Base-by-base conservation (phyloP, 1,140 invertebrate genomes). In the Drosophila erecta region DNA sequence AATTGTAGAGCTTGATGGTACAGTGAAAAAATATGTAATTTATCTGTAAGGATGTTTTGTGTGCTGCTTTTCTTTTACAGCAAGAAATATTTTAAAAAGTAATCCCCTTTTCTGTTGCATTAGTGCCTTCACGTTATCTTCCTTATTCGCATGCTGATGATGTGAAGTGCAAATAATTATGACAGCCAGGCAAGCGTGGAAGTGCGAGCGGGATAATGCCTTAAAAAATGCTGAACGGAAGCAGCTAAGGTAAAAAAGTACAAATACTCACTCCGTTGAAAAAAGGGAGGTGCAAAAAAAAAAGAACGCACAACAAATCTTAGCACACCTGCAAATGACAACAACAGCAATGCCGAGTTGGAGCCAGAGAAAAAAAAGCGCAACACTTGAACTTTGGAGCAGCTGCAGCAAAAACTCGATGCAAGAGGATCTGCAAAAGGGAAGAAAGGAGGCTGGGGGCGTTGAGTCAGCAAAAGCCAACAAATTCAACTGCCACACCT, bases 101-200 rank as follows among this genome's bases (percentile, higher is more conserved):
- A 33, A 20, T 12, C 14, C 14, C 11, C 11, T 12, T 20, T 8
- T 17, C 17, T 20, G 2, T 30, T 38, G 14, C 1, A 11, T 37
- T 37, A 30, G 27, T 30, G 27, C 27, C 27, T 30, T 30, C 30
- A 10, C 30, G 7, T 35, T 41, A 15, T 22, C 38, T 30, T 38
- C 30, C 24, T 35, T 51, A 43, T 59, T 22, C 69, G 15, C 76
- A 83, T 83, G 80, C 79, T 73, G 79, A 81, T 80, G 77, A 81
- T 81, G 81, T 81, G 57, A 85, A 86, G 81, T 85, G 81, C 79
- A 89, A 87, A 79, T 87, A 87, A 87, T 89, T 89, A 89, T 87
- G 76, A 86, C 73, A 81, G 72, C 50, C 78, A 61, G 53, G 64
- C 43, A 47, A 66, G 58, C 53, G 37, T 37, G 38, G 54, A 40